Evolutionary conservation across 53 echinoderm and acorn worm genomes (phyloP).

Genomic region (Luidia sarsii): DNA sequence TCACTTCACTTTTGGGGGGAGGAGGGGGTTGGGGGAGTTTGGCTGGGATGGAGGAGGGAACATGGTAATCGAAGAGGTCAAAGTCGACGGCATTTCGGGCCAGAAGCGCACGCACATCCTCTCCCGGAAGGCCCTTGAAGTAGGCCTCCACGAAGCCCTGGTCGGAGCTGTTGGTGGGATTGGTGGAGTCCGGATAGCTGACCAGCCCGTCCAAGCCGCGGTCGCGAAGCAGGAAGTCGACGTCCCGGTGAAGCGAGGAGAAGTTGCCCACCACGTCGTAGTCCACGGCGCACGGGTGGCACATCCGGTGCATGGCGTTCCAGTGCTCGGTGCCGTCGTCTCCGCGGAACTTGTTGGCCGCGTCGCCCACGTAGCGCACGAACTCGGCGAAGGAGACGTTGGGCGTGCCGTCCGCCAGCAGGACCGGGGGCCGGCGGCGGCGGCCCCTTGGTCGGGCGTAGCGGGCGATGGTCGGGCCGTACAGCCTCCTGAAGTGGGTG

Average conservation of each 20-base stretch:
- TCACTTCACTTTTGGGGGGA: no score
- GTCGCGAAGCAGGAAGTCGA: conserved; percentile 42
- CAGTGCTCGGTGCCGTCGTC: conserved; percentile 68
- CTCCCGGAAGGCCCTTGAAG: conserved; percentile 37
- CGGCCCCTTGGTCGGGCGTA: neutral
- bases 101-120: conserved; percentile 32
- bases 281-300: conserved; percentile 62
- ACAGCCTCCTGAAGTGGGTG: conserved; percentile 48
- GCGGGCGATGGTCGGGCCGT: conserved; percentile 50
- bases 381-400: conserved; percentile 70
- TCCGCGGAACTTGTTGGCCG: conserved; percentile 33
- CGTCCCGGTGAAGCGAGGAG: conserved; percentile 61
- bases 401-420: conserved; percentile 42
- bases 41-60: conserved; percentile 11
- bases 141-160: conserved; percentile 38
- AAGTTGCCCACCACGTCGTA: conserved; percentile 70
- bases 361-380: conserved; percentile 57
- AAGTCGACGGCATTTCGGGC: conserved; percentile 59
- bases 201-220: conserved; percentile 11
- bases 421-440: neutral
- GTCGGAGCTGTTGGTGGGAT: conserved; percentile 74
- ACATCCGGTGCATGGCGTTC: conserved; percentile 66
- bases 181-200: conserved; percentile 45
- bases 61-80: conserved; percentile 55
- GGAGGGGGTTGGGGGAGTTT: no score